Conservation (phyloP, 2,888 invertebrate species). For the Epinotia bilunana region DNA sequence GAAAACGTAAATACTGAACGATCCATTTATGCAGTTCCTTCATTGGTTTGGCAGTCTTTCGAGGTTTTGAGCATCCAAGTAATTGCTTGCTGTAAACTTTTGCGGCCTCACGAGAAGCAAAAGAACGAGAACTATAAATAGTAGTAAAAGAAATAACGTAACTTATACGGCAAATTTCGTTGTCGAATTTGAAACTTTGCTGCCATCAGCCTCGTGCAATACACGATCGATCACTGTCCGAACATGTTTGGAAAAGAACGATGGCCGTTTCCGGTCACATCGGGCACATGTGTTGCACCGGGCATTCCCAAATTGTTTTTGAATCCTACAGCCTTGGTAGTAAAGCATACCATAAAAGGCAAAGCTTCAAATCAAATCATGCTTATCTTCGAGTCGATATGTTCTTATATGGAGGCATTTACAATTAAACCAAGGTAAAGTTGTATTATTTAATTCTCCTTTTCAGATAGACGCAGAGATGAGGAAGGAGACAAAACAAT, state of each 20-base stretch:
- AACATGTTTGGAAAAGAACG: constrained; percentile 57
- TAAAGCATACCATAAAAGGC: constrained; percentile 24
- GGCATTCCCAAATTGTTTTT: constrained; percentile 21
- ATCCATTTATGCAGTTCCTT: background rate
- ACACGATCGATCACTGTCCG: constrained; percentile 62
- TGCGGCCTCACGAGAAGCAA: background rate
- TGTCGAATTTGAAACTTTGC: constrained; percentile 15
- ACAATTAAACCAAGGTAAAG: constrained; percentile 28
- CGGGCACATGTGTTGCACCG: constrained; percentile 45
- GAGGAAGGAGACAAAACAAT: constrained; percentile 37
- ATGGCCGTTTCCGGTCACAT: constrained; percentile 66
- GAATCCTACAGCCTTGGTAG: constrained; percentile 26
- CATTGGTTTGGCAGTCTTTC: too few relatives aligned
- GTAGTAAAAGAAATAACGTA: background rate
- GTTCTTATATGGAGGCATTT: constrained; percentile 18
- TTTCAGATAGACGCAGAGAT: constrained; percentile 31
- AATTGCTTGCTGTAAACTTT: background rate
- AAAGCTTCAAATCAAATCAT: constrained; percentile 8
- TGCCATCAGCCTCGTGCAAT: constrained; percentile 44
- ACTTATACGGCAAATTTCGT: background rate
- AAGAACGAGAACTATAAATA: background rate
- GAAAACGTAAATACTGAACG: background rate
- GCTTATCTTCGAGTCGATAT: constrained; percentile 7
- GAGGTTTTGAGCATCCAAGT: background rate
- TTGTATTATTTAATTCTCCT: constrained; percentile 19